These are phyloP conservation scores for Tachypleus tridentatus DNA, from an alignment of 1,140 invertebrate species.

Conservation along the genomic window DNA sequence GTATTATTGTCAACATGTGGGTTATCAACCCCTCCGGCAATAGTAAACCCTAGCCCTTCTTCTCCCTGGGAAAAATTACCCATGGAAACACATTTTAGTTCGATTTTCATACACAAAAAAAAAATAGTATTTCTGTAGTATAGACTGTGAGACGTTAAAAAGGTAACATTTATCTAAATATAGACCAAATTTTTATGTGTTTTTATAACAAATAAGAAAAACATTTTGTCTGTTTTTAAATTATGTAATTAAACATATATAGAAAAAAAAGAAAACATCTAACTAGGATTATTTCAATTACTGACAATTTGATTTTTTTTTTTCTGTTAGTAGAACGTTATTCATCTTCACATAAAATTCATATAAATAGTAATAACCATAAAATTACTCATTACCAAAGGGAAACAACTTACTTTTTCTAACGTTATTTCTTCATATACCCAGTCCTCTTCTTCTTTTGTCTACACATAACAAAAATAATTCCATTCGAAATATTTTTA, in stretches of 20 bases:
- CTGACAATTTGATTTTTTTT: too few relatives aligned
- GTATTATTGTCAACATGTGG: conserved; percentile 60
- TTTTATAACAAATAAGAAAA: too few relatives aligned
- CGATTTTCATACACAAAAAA: not conserved
- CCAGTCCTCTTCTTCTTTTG: conserved; percentile 59
- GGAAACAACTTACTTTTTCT: conserved; percentile 55
- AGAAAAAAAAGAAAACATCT: conserved; percentile 41
- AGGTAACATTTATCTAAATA: too few relatives aligned
- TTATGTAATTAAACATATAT: not conserved
- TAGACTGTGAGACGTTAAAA: too few relatives aligned
- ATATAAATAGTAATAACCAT: not conserved
- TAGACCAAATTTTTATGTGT: too few relatives aligned
- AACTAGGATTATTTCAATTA: too few relatives aligned
- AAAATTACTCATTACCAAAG: too few relatives aligned
- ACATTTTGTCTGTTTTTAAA: not conserved
- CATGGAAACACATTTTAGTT: too few relatives aligned
- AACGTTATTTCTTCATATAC: conserved; percentile 73
- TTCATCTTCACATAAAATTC: too few relatives aligned
- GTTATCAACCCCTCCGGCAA: conserved; percentile 93
- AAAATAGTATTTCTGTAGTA: too few relatives aligned
- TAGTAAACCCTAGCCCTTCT: conserved; percentile 73
- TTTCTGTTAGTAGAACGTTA: too few relatives aligned
- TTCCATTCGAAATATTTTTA: too few relatives aligned
- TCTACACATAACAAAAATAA: conserved; percentile 1
- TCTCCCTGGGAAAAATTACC: conserved; percentile 11